These are phyloP conservation scores for fruit fly (Drosophila melanogaster) DNA, from an alignment of 1,140 invertebrate species.

Conservation along the genomic window DNA sequence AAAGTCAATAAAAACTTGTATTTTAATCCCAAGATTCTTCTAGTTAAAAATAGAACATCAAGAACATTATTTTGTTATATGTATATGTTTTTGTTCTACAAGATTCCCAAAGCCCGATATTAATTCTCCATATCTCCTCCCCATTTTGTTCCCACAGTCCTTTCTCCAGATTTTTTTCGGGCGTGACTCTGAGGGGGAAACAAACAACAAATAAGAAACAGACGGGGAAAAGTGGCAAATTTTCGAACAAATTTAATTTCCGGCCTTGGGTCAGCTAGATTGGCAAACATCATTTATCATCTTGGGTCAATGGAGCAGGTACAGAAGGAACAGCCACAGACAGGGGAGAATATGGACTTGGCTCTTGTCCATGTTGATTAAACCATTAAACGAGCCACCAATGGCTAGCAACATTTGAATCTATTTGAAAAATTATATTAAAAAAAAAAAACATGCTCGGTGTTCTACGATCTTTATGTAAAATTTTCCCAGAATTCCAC, in stretches of 20 bases:
- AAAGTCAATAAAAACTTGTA: no score
- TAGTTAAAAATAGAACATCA: no score
- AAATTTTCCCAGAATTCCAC: slow-evolving; percentile 1
- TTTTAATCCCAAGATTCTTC: no score
- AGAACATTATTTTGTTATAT: no score
- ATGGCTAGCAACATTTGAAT: neutral
- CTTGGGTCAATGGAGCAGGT: slow-evolving; percentile 1
- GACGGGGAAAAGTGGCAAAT: slow-evolving; percentile 31
- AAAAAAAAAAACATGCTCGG: no score
- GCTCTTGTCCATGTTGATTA: slow-evolving; percentile 26
- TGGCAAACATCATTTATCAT: slow-evolving; percentile 45
- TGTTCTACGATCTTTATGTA: neutral
- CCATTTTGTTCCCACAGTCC: slow-evolving; percentile 8
- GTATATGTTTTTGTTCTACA: no score
- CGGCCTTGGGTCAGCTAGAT: slow-evolving; percentile 22
- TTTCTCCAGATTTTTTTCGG: neutral
- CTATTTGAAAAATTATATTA: no score
- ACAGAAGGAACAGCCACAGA: slow-evolving; percentile 4
- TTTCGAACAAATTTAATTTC: slow-evolving; percentile 47
- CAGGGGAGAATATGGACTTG: slow-evolving; percentile 2
- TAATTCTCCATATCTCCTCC: neutral
- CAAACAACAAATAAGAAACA: slow-evolving; percentile 18
- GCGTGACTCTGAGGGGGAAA: slow-evolving; percentile 12
- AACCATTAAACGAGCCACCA: slow-evolving; percentile 34
- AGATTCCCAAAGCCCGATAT: no score